A percentile compares a stretch with the other conserved stretches of the same genome.
Evolutionary conservation across 2,888 invertebrate genomes (phyloP).

Genomic region (Drosophila longiperda): DNA sequence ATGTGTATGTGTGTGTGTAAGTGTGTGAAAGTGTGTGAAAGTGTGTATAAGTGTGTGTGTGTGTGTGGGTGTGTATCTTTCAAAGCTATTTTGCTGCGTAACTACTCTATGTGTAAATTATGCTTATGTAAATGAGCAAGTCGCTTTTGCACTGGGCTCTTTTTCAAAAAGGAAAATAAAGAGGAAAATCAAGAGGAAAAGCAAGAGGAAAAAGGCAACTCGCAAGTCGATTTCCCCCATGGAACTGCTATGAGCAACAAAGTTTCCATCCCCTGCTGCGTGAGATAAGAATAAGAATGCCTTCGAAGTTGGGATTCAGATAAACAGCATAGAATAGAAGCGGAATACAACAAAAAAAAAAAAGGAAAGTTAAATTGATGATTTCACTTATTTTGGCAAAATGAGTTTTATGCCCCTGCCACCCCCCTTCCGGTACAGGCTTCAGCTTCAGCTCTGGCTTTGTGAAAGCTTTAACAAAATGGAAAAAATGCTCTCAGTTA

Average conservation of each 20-base stretch:
- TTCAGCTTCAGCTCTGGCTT: background rate
- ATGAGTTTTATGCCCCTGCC: slow-evolving; percentile 59
- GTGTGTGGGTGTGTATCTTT: slow-evolving; percentile 34
- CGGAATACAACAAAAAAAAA: background rate
- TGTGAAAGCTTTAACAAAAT: slow-evolving; percentile 20
- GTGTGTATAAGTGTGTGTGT: slow-evolving; percentile 22
- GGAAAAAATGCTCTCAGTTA: background rate
- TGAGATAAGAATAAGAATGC: slow-evolving; percentile 46
- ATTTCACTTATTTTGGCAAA: slow-evolving; percentile 74
- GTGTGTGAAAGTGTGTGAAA: slow-evolving; percentile 11
- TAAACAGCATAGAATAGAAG: slow-evolving; percentile 28
- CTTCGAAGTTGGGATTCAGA: slow-evolving; percentile 37
- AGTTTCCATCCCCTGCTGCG: slow-evolving; percentile 66
- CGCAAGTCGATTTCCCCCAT: slow-evolving; percentile 30
- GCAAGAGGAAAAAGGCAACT: background rate
- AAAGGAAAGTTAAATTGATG: slow-evolving; percentile 67
- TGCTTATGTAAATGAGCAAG: slow-evolving; percentile 80
- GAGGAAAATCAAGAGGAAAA: background rate
- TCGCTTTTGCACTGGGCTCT: slow-evolving; percentile 49
- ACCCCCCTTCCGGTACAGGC: background rate
- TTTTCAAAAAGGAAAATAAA: slow-evolving; percentile 32
- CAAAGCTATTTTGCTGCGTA: slow-evolving; percentile 58
- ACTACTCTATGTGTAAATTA: slow-evolving; percentile 81
- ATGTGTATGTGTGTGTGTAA: slow-evolving; percentile 15
- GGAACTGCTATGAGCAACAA: slow-evolving; percentile 52